Evolutionary conservation across 2,113 vertebrate genomes (phyloP).

Genomic region (Cheirogaleus medius): DNA sequence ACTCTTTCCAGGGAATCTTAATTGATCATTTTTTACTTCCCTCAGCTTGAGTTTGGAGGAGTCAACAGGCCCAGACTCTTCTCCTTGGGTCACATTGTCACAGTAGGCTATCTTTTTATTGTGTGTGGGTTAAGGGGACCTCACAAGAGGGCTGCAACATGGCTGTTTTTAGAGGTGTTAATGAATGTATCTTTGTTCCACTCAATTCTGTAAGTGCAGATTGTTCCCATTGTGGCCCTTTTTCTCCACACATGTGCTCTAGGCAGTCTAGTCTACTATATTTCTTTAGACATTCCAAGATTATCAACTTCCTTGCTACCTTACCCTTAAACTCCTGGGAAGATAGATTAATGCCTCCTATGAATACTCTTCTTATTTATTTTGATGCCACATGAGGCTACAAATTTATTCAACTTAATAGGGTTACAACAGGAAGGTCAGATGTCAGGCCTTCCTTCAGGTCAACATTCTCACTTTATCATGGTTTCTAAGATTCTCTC

Average conservation of each 20-base stretch:
- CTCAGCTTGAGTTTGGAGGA: not conserved
- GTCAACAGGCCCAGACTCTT: not conserved
- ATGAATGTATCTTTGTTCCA: not conserved
- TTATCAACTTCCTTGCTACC: not conserved
- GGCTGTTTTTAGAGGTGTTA: not conserved
- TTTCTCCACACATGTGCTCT: not conserved
- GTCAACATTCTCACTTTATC: not conserved
- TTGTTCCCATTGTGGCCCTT: not conserved
- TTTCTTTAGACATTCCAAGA: not conserved
- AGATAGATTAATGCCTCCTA: not conserved
- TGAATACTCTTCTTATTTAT: not conserved
- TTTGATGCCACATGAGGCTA: not conserved
- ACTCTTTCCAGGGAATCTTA: not conserved
- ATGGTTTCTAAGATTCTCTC: not conserved
- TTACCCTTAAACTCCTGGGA: not conserved
- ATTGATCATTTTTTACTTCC: not conserved
- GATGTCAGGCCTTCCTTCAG: not conserved
- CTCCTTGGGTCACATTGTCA: not conserved
- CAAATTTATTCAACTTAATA: not conserved
- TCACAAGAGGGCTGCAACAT: not conserved
- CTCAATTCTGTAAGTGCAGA: not conserved
- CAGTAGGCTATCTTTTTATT: not conserved
- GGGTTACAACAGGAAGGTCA: not conserved
- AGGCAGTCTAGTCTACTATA: not conserved
- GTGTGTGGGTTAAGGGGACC: not conserved